Conservation (phyloP, 2,797 vertebrate species). For the Melanotaenia boesemani region DNA sequence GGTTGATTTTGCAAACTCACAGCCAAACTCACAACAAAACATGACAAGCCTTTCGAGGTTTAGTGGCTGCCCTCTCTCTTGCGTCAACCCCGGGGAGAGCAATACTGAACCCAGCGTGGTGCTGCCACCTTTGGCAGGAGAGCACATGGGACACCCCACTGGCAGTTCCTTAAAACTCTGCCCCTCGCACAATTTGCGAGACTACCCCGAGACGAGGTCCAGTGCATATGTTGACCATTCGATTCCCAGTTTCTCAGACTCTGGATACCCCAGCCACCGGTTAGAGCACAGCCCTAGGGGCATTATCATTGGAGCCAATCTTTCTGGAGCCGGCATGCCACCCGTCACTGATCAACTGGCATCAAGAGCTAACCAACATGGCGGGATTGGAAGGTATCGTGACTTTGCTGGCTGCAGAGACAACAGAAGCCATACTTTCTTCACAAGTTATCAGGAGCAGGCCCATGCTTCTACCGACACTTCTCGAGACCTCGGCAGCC, state of each 20-base stretch:
- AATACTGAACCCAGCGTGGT: slow-evolving; percentile 80
- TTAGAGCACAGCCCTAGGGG: slow-evolving; percentile 84
- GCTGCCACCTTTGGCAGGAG: slow-evolving; percentile 78
- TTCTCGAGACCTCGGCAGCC: slow-evolving; percentile 75
- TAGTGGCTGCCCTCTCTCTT: slow-evolving; percentile 82
- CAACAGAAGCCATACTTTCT: slow-evolving; percentile 81
- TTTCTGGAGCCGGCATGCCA: slow-evolving; percentile 84
- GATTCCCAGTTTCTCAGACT: slow-evolving; percentile 82
- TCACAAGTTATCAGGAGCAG: slow-evolving; percentile 83
- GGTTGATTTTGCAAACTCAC: slow-evolving; percentile 74
- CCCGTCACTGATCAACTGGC: slow-evolving; percentile 84
- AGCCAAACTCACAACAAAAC: slow-evolving; percentile 76
- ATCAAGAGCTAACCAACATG: slow-evolving; percentile 79
- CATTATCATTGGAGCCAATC: slow-evolving; percentile 84
- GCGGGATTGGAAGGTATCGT: slow-evolving; percentile 81
- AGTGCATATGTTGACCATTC: slow-evolving; percentile 86
- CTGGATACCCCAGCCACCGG: slow-evolving; percentile 83
- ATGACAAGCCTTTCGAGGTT: slow-evolving; percentile 81
- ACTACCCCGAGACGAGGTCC: slow-evolving; percentile 86
- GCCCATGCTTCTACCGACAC: slow-evolving; percentile 82
- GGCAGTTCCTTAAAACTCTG: slow-evolving; percentile 83
- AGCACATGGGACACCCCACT: slow-evolving; percentile 78
- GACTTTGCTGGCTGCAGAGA: slow-evolving; percentile 82
- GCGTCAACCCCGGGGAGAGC: slow-evolving; percentile 78
- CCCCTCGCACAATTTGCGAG: slow-evolving; percentile 81